phyloP scores from a whole-genome alignment of 1,140 invertebrate genomes.

The Drosophila grimshawi region DNA sequence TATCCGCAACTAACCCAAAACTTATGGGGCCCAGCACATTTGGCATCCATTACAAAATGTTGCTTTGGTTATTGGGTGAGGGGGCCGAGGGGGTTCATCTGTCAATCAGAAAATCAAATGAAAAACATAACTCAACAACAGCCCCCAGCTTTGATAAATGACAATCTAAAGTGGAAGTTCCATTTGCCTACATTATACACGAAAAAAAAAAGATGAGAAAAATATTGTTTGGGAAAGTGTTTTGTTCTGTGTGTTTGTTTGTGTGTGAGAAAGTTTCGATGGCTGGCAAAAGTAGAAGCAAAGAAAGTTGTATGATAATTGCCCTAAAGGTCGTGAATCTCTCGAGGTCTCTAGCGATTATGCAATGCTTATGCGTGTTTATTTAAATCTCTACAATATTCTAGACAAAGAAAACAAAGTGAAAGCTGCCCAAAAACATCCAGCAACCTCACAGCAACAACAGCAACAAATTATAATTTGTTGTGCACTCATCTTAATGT shows the following conservation, averaged over 20 bases:
- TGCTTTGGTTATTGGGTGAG: conserved; percentile 18
- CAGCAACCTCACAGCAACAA: too few species aligned
- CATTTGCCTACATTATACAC: conserved; percentile 20
- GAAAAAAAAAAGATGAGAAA: conserved; percentile 4
- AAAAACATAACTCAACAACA: conserved; percentile 61
- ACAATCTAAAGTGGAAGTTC: conserved; percentile 55
- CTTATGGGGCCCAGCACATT: conserved; percentile 32
- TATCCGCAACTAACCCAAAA: conserved; percentile 34
- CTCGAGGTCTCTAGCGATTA: conserved; percentile 43
- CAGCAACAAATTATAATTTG: conserved; percentile 1
- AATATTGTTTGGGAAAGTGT: conserved; percentile 55
- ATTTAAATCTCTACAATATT: conserved; percentile 34
- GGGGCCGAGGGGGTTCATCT: conserved; percentile 9
- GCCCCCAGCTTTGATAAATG: conserved; percentile 58
- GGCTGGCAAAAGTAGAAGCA: conserved; percentile 15
- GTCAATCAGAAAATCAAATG: conserved; percentile 71
- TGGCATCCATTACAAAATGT: conserved; percentile 59
- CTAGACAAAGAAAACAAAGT: conserved; percentile 63
- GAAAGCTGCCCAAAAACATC: conserved; percentile 50
- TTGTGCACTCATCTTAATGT: conserved; percentile 59
- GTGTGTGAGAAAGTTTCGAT: conserved; percentile 50
- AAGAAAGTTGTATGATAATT: conserved; percentile 52
- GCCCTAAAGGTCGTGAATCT: conserved; percentile 51
- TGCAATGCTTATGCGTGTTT: conserved; percentile 57
- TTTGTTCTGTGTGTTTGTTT: conserved; percentile 24